Evolutionary conservation across 2,888 invertebrate genomes (phyloP), one percentile per base, ranked within the genome.

Genomic region (Digitonthophagus gazella): DNA sequence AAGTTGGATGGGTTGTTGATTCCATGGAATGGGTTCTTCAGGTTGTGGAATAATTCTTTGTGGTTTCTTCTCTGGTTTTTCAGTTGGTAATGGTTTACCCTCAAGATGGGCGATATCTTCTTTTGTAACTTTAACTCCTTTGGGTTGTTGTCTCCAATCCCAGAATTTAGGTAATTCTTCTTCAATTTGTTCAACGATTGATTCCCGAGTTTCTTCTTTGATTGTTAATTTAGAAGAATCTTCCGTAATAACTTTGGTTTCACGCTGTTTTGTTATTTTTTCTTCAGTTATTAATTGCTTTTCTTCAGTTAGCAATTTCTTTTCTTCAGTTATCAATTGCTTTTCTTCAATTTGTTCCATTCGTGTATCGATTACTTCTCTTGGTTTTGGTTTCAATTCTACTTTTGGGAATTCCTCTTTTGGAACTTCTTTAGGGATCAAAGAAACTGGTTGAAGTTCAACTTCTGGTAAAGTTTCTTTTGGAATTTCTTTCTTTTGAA

Each of bases 1-100:
- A 28, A 89, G 77, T 56, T 79, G 83, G 14, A 88, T 83, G 72
- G 86, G 85, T 80, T 91, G 89, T 76, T 91, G 86, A 1, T 88
- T 91, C 88, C 88, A 88, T 6, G 88, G 86, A 75, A 80, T 79
- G 44, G 83, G 70, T 58, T 72, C 72, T 4, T 68, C 77, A 54
- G 76, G 76, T 71, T 74, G 72, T 44, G 73, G 68, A 8, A 44
- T 1, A 44, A 44, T 11, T 44, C 3, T 44, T 44, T 44, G 28
- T 1, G 28, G 28, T 11, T 44, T 44, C 11, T 44, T 44, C 28
- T 44, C 28, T 44, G 11, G 8, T 44, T 44, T 44, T 18, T 66
- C 22, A 44, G 54, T n/a, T 8, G 66, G 70, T 69, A 18, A 58
- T 69, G 55, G 76, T 63, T 64, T 69, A 18, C 65, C 66, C 3